Evolutionary conservation across 2,113 vertebrate genomes (phyloP).

Genomic region (Lepisosteus osseus): DNA sequence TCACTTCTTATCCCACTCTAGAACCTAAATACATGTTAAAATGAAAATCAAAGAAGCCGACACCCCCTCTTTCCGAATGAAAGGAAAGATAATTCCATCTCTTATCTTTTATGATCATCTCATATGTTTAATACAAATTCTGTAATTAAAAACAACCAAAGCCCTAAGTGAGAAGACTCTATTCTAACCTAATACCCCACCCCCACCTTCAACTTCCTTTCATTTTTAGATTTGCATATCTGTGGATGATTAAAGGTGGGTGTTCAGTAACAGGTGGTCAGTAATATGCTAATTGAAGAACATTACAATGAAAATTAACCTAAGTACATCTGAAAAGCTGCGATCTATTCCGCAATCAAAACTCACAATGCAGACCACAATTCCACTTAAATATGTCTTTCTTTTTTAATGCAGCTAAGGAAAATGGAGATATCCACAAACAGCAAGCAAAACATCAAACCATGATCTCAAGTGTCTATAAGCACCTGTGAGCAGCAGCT

Average conservation of each 20-base stretch:
- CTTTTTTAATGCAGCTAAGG: slow-evolving; percentile 11
- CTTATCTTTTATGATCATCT: too few relatives aligned
- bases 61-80: too few relatives aligned
- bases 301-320: slow-evolving; percentile 24
- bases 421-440: slow-evolving; percentile 16
- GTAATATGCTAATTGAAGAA: background rate
- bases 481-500: slow-evolving; percentile 33
- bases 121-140: too few relatives aligned
- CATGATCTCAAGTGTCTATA: slow-evolving; percentile 14
- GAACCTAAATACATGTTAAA: too few relatives aligned
- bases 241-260: background rate
- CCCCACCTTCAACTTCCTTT: slow-evolving; percentile 17
- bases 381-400: background rate
- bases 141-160: too few relatives aligned
- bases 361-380: slow-evolving; percentile 24
- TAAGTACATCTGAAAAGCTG: slow-evolving; percentile 8
- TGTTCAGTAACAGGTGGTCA: background rate
- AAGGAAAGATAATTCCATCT: too few relatives aligned
- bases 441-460: slow-evolving; percentile 31
- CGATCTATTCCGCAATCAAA: background rate
- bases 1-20: too few relatives aligned
- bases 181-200: slow-evolving; percentile 12
- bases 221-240: slow-evolving; percentile 29
- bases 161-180: background rate
- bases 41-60: too few relatives aligned